A percentile compares a stretch with the other conserved stretches of the same genome.
Conservation (phyloP, 1,140 invertebrate genomes). For the Drosophila persimilis region DNA sequence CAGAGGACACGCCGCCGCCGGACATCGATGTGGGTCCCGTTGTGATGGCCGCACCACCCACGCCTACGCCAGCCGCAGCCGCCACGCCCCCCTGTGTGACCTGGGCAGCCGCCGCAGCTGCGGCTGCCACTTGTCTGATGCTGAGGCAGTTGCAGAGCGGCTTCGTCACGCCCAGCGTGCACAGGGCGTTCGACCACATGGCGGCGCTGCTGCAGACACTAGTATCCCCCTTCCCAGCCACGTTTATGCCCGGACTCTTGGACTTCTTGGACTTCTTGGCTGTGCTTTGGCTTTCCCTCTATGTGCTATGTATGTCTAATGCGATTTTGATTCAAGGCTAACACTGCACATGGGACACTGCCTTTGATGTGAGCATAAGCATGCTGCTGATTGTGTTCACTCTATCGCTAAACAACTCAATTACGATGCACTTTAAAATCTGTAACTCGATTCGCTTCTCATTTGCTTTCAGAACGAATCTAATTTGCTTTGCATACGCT, state of each 20-base stretch:
- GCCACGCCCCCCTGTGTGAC: slow-evolving; percentile 51
- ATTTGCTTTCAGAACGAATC: neutral
- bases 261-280: slow-evolving; percentile 24
- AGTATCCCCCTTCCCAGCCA: slow-evolving; percentile 75
- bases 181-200: slow-evolving; percentile 83
- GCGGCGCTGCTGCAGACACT: slow-evolving; percentile 54
- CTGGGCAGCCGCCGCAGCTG: slow-evolving; percentile 75
- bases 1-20: slow-evolving; percentile 32
- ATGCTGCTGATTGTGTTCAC: no score
- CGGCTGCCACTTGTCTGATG: slow-evolving; percentile 82
- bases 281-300: slow-evolving; percentile 23
- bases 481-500: neutral
- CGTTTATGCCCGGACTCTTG: slow-evolving; percentile 57
- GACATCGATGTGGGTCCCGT: slow-evolving; percentile 65
- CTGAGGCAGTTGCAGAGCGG: slow-evolving; percentile 82
- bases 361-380: no score
- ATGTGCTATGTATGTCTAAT: no score
- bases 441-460: no score
- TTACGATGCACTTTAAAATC: no score
- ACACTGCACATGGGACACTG: no score
- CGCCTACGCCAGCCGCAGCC: slow-evolving; percentile 36
- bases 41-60: slow-evolving; percentile 59
- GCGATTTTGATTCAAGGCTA: no score
- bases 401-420: no score
- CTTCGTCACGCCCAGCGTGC: slow-evolving; percentile 83